Evolutionary conservation across 2,797 vertebrate genomes (phyloP).

Genomic region (Girardinus metallicus): DNA sequence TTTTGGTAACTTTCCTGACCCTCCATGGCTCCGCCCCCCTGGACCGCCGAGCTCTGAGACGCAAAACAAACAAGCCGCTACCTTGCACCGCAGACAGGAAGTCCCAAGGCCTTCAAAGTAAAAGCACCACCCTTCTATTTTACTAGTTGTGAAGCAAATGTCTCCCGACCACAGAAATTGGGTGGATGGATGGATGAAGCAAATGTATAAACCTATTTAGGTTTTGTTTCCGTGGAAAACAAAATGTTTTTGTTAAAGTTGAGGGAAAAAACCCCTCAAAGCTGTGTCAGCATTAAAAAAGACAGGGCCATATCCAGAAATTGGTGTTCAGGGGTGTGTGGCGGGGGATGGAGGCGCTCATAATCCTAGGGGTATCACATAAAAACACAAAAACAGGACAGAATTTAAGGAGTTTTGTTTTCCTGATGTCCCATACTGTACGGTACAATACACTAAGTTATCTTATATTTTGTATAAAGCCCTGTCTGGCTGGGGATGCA

Average conservation of each 20-base stretch:
- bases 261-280: background rate
- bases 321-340: no score
- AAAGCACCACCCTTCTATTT: background rate
- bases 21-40: slow-evolving; percentile 53
- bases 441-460: background rate
- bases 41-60: slow-evolving; percentile 14
- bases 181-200: no score
- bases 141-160: background rate
- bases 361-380: no score
- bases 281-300: background rate
- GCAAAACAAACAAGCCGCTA: slow-evolving; percentile 29
- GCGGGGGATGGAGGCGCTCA: no score
- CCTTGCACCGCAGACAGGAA: slow-evolving; percentile 15
- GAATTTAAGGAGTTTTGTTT: background rate
- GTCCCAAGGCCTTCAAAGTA: background rate
- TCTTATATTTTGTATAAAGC: no score
- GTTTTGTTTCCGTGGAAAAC: background rate
- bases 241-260: background rate
- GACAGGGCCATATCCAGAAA: background rate
- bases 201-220: background rate
- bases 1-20: background rate
- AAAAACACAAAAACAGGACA: background rate
- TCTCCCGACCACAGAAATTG: no score
- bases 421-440: background rate
- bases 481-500: no score